Conservation (phyloP, 92 coral and sea anemone genomes). For the Epizoanthus scotinus region DNA sequence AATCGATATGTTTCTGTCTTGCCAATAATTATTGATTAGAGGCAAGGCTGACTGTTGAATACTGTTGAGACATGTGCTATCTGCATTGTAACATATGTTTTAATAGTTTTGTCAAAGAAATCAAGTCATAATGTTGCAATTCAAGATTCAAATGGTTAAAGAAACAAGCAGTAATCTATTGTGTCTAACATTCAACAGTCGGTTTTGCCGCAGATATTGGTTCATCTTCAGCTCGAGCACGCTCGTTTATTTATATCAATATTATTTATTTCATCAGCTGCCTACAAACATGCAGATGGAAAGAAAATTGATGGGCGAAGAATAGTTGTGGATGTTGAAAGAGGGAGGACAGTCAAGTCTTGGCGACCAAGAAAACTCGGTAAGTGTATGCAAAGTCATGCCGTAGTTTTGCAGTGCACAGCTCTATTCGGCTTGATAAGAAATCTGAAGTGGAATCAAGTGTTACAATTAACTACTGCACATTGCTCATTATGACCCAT, state of each 20-base stretch:
- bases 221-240: background rate
- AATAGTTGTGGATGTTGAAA: slow-evolving; percentile 96
- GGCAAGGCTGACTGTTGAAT: slow-evolving; percentile 3
- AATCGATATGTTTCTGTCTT: slow-evolving; percentile 6
- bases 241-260: background rate
- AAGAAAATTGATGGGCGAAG: slow-evolving; percentile 98
- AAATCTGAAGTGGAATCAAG: no score
- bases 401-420: no score
- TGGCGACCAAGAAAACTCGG: slow-evolving; percentile 98
- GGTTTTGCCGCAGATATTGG: background rate
- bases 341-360: slow-evolving; percentile 97
- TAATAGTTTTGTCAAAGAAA: no score
- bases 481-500: no score
- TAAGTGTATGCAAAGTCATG: slow-evolving; percentile 43
- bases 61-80: background rate
- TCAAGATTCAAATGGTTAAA: no score
- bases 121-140: no score
- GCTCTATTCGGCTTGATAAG: no score
- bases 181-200: background rate
- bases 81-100: background rate
- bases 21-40: background rate
- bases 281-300: slow-evolving; percentile 99
- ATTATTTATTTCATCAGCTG: slow-evolving; percentile 64
- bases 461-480: no score
- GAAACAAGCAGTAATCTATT: no score